phyloP scores from a whole-genome alignment of 2,113 vertebrate genomes.

The Cyanoliseus patagonus region DNA sequence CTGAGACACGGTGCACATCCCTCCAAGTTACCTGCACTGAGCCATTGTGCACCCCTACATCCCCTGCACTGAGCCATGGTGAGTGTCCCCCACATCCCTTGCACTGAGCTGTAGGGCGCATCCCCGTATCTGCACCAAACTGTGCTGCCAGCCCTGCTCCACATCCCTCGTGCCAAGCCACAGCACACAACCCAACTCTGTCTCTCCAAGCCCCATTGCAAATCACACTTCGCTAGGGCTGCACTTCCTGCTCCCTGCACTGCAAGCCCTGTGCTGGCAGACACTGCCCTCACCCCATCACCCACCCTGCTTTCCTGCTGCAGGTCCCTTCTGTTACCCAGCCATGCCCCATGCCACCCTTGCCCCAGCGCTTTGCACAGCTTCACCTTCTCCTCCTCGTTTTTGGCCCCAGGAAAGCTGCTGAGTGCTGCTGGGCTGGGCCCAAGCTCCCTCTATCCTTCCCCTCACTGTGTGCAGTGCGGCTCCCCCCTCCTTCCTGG shows the following conservation, averaged over 20 bases:
- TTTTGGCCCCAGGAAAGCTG: not conserved
- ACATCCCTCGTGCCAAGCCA: fast-evolving
- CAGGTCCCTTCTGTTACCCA: fast-evolving
- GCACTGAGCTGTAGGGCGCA: not conserved
- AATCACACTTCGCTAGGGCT: fast-evolving
- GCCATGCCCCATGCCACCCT: not conserved
- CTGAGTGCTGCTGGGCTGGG: fast-evolving
- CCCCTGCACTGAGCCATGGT: not conserved
- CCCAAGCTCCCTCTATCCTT: not conserved
- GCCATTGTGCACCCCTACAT: not conserved
- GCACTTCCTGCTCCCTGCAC: not conserved
- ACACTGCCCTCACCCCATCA: fast-evolving
- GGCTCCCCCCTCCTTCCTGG: not conserved
- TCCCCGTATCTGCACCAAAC: not conserved
- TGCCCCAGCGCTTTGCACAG: not conserved
- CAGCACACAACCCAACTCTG: fast-evolving
- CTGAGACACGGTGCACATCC: not conserved
- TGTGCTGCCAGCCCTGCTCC: fast-evolving
- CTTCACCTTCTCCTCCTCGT: not conserved
- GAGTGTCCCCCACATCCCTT: not conserved
- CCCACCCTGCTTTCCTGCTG: fast-evolving
- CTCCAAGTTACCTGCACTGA: not conserved
- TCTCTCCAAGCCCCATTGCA: fast-evolving
- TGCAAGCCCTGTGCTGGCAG: not conserved
- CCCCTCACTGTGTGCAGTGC: fast-evolving